Percentiles rank a stretch among this genome's conserved stretches.
Conservation (phyloP, 2,888 invertebrate genomes). For the Linnaemya vulpina region DNA sequence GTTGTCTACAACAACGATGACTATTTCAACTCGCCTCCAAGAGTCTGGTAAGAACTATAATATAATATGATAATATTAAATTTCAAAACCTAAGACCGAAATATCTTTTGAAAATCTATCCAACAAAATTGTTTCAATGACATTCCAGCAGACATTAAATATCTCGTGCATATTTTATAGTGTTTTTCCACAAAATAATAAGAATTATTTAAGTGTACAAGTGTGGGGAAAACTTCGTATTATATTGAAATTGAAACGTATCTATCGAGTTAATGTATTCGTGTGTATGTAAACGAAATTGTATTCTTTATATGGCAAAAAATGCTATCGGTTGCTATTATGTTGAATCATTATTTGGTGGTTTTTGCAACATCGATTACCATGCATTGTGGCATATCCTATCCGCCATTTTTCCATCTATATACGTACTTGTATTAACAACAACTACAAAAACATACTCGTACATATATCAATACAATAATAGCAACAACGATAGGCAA, state of each 20-base stretch:
- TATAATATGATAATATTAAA: too few relatives aligned
- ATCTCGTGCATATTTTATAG: too few relatives aligned
- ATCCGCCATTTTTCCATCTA: conserved; percentile 38
- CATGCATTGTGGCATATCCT: conserved; percentile 60
- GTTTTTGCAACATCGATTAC: conserved; percentile 64
- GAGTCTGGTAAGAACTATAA: too few relatives aligned
- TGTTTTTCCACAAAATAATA: too few relatives aligned
- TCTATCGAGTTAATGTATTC: not conserved
- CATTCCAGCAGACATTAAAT: too few relatives aligned
- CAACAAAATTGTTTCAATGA: too few relatives aligned
- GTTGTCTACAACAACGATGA: too few relatives aligned
- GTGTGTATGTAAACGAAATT: not conserved
- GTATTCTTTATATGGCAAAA: conserved; percentile 52
- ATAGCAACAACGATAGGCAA: conserved; percentile 21
- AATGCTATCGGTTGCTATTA: conserved; percentile 52
- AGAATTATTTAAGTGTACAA: not conserved
- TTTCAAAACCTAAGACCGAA: too few relatives aligned
- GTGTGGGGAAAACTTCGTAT: not conserved
- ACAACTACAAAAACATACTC: conserved; percentile 8
- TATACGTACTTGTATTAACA: conserved; percentile 32
- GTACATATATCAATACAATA: conserved; percentile 7
- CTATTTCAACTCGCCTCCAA: too few relatives aligned
- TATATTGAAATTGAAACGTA: not conserved
- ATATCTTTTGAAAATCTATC: too few relatives aligned
- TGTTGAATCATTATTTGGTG: conserved; percentile 66